Conservation (phyloP, 2,113 vertebrate species). For the Calypte anna region DNA sequence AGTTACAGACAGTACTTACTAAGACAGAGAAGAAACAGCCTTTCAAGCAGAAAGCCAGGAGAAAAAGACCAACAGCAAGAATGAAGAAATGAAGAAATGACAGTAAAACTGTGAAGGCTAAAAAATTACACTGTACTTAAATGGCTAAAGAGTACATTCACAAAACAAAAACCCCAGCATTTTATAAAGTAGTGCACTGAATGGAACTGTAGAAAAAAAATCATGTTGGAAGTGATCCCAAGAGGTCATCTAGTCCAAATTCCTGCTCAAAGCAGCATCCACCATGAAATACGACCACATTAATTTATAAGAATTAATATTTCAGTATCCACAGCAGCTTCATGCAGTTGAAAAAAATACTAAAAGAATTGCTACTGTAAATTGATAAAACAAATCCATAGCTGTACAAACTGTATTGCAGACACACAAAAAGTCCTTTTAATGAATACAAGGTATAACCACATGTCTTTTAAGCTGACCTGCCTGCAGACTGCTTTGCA, state of each 20-base stretch:
- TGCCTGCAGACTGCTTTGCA: neutral
- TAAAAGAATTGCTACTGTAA: neutral
- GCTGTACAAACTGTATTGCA: neutral
- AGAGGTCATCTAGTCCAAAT: neutral
- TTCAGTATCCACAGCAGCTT: neutral
- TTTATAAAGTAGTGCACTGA: neutral
- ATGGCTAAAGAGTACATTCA: neutral
- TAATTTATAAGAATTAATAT: neutral
- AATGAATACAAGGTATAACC: neutral
- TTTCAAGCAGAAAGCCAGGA: conserved; percentile 14
- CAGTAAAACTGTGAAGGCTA: neutral
- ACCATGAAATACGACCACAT: neutral
- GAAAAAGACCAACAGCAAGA: neutral
- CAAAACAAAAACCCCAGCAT: neutral
- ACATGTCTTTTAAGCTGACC: neutral
- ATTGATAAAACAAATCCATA: neutral
- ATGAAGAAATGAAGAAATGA: neutral
- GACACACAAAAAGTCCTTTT: neutral
- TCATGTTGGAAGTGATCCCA: neutral
- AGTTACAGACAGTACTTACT: conserved; percentile 27
- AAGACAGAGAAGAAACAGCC: neutral
- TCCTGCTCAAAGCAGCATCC: neutral
- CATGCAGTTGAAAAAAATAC: neutral
- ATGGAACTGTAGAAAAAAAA: neutral
- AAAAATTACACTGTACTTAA: neutral